phyloP scores from a whole-genome alignment of 2,113 vertebrate genomes.

The Genyomyrus donnyi region DNA sequence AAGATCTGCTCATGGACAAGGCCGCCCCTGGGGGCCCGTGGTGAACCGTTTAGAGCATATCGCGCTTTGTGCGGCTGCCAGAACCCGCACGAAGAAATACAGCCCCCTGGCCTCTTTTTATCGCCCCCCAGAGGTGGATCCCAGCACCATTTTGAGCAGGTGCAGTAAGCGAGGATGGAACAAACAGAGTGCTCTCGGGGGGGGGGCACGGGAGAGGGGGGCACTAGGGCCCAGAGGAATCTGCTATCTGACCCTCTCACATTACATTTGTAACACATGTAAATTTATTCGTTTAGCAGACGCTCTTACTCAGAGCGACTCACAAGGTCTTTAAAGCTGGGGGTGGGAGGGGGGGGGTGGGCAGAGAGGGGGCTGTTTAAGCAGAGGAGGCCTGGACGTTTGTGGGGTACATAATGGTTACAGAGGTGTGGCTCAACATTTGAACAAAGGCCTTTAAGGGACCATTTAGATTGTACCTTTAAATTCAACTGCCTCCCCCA shows the following conservation, averaged over 20 bases:
- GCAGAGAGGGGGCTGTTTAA: neutral
- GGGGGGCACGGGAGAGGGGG: neutral
- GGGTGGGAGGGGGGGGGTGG: neutral
- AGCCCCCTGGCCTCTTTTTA: neutral
- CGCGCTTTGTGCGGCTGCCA: neutral
- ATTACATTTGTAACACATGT: neutral
- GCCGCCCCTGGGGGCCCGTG: neutral
- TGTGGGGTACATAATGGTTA: neutral
- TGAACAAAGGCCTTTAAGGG: neutral
- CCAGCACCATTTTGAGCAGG: slow-evolving; percentile 10
- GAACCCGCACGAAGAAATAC: slow-evolving; percentile 1
- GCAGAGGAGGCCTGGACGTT: neutral
- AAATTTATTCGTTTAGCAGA: neutral
- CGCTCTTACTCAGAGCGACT: neutral
- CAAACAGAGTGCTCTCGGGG: neutral
- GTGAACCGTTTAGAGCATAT: slow-evolving; percentile 4
- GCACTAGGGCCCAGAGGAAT: neutral
- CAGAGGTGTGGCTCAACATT: neutral
- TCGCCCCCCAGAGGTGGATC: neutral
- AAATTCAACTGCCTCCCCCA: neutral
- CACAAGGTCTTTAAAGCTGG: neutral
- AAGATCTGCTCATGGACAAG: neutral
- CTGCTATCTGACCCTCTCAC: neutral
- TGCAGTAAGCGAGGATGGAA: neutral
- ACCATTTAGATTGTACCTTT: slow-evolving; percentile 2